Evolutionary conservation across 2,113 vertebrate genomes (phyloP).

Genomic region (Pseudorectes ferrugineus): DNA sequence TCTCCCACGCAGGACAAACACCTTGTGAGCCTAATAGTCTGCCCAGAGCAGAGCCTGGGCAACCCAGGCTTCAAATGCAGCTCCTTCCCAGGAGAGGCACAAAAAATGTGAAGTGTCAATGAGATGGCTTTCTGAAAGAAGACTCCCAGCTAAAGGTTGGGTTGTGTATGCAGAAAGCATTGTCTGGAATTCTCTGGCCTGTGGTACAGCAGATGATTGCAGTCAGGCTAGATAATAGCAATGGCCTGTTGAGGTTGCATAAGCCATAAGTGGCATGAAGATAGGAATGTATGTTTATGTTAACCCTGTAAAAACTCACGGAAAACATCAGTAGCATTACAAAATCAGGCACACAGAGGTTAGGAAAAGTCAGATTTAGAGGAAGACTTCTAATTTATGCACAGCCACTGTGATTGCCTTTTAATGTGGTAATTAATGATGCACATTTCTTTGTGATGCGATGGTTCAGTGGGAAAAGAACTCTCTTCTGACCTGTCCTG

Average conservation of each 20-base stretch:
- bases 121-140: neutral
- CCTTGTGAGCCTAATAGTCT: neutral
- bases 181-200: neutral
- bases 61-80: neutral
- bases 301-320: neutral
- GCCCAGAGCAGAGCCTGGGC: neutral
- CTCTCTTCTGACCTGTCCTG: neutral
- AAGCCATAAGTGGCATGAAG: neutral
- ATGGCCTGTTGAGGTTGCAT: neutral
- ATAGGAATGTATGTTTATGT: neutral
- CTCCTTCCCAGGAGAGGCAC: neutral
- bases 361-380: neutral
- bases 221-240: neutral
- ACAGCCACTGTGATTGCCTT: neutral
- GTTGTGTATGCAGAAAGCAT: accelerated
- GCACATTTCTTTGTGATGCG: neutral
- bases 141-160: neutral
- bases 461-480: neutral
- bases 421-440: neutral
- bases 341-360: neutral
- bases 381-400: neutral
- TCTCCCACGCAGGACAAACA: neutral
- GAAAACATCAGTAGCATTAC: neutral
- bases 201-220: neutral
- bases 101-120: neutral